These are phyloP conservation scores for Pseudopodoces humilis DNA, from an alignment of 2,113 vertebrate species.

Conservation along the genomic window DNA sequence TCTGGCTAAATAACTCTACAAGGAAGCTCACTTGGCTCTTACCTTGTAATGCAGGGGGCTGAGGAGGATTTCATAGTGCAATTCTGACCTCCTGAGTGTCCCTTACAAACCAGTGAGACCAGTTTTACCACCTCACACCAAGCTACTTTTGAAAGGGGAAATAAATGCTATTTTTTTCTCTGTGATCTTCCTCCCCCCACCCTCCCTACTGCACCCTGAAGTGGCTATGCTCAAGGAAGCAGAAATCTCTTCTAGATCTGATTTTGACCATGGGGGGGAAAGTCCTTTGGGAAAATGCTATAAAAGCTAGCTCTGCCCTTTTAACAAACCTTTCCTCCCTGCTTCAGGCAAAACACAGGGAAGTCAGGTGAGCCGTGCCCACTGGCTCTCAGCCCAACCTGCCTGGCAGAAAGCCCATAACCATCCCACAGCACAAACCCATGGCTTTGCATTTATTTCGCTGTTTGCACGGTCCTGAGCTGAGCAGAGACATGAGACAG, in stretches of 20 bases:
- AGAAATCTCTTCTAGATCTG: neutral
- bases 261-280: neutral
- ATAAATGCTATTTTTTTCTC: neutral
- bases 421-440: neutral
- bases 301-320: neutral
- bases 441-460: constrained; percentile 35
- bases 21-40: neutral
- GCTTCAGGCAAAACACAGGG: neutral
- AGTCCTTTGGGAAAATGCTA: neutral
- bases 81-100: constrained; percentile 13
- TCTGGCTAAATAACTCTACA: neutral
- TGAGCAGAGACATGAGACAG: neutral
- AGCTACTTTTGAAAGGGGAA: neutral
- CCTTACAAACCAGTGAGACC: constrained; percentile 44
- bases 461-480: neutral
- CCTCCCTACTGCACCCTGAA: neutral
- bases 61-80: neutral
- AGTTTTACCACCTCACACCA: constrained; percentile 27
- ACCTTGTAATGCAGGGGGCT: neutral
- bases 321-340: neutral
- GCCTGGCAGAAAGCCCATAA: neutral
- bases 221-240: neutral
- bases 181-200: neutral
- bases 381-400: neutral
- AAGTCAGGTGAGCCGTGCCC: neutral